Evolutionary conservation across 2,797 vertebrate species (phyloP).

Genomic region (Brotogeris chrysoptera): DNA sequence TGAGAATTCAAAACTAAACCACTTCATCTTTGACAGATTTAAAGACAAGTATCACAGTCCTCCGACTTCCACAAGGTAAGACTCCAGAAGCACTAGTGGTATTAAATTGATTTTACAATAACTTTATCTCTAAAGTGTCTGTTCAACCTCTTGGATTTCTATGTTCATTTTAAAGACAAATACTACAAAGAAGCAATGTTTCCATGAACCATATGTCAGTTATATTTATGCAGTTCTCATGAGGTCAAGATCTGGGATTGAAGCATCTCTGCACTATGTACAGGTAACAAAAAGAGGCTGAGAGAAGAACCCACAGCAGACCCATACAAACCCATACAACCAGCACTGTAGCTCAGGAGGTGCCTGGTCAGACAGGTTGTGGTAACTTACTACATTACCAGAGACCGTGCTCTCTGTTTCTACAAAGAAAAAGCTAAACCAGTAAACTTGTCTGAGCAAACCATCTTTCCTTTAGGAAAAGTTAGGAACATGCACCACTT

Average conservation of each 20-base stretch:
- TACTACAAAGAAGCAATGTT: background rate
- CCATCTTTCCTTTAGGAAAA: background rate
- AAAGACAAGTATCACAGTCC: background rate
- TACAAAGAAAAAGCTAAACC: background rate
- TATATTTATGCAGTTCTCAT: background rate
- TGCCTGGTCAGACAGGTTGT: background rate
- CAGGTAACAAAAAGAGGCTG: background rate
- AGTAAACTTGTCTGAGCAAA: background rate
- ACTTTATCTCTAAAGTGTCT: background rate
- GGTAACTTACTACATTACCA: background rate
- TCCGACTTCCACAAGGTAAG: background rate
- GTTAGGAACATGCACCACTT: background rate
- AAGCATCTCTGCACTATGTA: background rate
- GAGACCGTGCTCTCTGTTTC: background rate
- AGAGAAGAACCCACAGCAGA: background rate
- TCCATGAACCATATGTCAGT: background rate
- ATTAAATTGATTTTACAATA: background rate
- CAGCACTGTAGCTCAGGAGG: background rate
- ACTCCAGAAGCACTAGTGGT: background rate
- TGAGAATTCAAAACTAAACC: background rate
- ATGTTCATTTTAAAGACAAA: background rate
- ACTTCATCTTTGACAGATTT: background rate
- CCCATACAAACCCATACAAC: background rate
- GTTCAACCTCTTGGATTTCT: background rate
- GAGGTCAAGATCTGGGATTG: background rate